Evolutionary conservation across 2,888 invertebrate species (phyloP).

Genomic region (Drosophila emarginata): DNA sequence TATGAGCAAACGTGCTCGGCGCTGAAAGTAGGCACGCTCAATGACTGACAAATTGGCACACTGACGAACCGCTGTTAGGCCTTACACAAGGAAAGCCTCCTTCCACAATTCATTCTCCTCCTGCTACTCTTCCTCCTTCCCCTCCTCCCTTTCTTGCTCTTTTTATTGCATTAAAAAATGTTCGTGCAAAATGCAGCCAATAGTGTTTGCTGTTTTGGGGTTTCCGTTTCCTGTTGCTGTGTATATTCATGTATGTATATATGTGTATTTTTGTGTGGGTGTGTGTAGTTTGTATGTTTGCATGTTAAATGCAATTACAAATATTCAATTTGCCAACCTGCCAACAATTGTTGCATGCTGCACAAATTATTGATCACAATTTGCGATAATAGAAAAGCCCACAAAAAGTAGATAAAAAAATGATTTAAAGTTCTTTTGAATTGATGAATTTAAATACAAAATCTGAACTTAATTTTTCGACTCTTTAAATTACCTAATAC

Average conservation of each 20-base stretch:
- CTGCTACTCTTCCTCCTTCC: background rate
- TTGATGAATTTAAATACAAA: background rate
- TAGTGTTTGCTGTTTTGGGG: slow-evolving; percentile 7
- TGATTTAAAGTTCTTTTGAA: background rate
- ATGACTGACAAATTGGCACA: slow-evolving; percentile 17
- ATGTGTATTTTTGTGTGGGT: slow-evolving; percentile 15
- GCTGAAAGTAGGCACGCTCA: slow-evolving; percentile 19
- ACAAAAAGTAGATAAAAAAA: background rate
- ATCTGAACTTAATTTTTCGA: no score
- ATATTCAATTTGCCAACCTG: slow-evolving; percentile 32
- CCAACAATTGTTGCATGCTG: slow-evolving; percentile 29
- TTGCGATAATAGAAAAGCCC: slow-evolving; percentile 3
- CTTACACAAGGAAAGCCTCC: background rate
- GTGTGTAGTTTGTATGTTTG: background rate
- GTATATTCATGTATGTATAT: slow-evolving; percentile 24
- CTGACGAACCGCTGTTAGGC: slow-evolving; percentile 7
- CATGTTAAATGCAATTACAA: slow-evolving; percentile 56
- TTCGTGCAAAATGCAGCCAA: slow-evolving; percentile 16
- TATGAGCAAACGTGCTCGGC: slow-evolving; percentile 49
- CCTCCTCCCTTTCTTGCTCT: background rate
- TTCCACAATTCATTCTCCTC: background rate
- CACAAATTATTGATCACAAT: slow-evolving; percentile 12
- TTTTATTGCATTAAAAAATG: slow-evolving; percentile 41
- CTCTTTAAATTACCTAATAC: no score
- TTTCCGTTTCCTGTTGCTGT: slow-evolving; percentile 43